A percentile compares a stretch with the other conserved stretches of the same genome.
Evolutionary conservation across 1,140 invertebrate species (phyloP).

Genomic region (Megalopta genalis): DNA sequence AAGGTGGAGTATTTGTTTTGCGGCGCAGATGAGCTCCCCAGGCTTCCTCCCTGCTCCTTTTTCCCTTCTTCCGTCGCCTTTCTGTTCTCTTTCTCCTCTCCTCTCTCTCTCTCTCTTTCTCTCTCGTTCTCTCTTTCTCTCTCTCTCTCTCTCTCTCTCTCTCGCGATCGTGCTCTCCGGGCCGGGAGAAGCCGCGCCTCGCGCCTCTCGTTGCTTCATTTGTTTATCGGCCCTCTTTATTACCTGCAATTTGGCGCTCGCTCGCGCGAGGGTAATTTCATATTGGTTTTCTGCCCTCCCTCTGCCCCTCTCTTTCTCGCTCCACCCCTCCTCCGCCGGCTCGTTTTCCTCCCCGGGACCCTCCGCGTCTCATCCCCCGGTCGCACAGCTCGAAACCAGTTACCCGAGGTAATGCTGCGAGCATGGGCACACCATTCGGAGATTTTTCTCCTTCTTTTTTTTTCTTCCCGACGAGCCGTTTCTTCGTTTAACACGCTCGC

Average conservation of each 20-base stretch:
- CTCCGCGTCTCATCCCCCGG: background rate
- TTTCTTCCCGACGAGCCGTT: background rate
- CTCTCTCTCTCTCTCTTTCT: slow-evolving; percentile 6
- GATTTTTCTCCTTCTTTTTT: slow-evolving; percentile 25
- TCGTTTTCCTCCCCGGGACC: slow-evolving; percentile 7
- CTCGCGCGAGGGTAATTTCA: slow-evolving; percentile 72
- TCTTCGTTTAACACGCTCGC: background rate
- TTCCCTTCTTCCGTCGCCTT: background rate
- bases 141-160: slow-evolving; percentile 25
- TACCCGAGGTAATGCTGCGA: slow-evolving; percentile 40
- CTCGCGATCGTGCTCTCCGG: slow-evolving; percentile 2
- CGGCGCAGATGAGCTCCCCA: slow-evolving; percentile 50
- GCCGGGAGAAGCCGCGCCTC: slow-evolving; percentile 60
- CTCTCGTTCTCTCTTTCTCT: background rate
- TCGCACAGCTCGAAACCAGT: slow-evolving; percentile 33
- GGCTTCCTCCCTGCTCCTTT: slow-evolving; percentile 18
- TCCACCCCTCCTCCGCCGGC: slow-evolving; percentile 4
- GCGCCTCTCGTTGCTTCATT: slow-evolving; percentile 72
- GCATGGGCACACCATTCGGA: slow-evolving; percentile 16
- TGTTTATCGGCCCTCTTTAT: slow-evolving; percentile 74
- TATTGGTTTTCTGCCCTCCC: slow-evolving; percentile 72
- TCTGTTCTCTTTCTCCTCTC: background rate
- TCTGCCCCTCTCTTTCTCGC: background rate
- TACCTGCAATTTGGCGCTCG: slow-evolving; percentile 73
- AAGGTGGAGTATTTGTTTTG: slow-evolving; percentile 60